Evolutionary conservation across 2,113 vertebrate species (phyloP).

Genomic region (Pteronura brasiliensis): DNA sequence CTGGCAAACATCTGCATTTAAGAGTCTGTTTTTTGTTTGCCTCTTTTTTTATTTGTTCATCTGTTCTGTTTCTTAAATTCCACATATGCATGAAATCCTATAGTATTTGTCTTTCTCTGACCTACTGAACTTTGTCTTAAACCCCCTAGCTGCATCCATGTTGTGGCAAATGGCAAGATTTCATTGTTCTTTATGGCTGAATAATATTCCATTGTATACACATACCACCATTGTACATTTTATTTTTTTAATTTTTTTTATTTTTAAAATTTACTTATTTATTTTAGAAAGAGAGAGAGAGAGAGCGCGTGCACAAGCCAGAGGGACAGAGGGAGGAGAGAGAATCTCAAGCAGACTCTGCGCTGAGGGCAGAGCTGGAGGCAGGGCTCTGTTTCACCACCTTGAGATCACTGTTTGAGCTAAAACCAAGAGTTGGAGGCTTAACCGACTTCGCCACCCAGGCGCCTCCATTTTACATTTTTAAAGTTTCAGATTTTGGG

Average conservation of each 20-base stretch:
- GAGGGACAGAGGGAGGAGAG: not conserved
- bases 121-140: not conserved
- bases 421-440: not conserved
- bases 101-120: not conserved
- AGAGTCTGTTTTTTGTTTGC: not conserved
- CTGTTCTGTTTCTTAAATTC: not conserved
- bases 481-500: not conserved
- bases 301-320: not conserved
- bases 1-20: not conserved
- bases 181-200: not conserved
- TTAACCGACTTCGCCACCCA: not conserved
- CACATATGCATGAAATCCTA: not conserved
- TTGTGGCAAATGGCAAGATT: not conserved
- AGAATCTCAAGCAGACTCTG: not conserved
- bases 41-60: not conserved
- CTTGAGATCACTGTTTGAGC: not conserved
- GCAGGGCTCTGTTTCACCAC: accelerated
- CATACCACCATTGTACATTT: not conserved
- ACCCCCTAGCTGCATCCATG: not conserved
- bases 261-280: not conserved
- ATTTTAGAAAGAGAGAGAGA: not conserved
- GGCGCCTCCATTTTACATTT: not conserved
- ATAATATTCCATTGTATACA: not conserved
- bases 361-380: not conserved
- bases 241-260: not conserved